phyloP scores from a whole-genome alignment of 1,140 invertebrate species.

The Caenorhabditis tropicalis region DNA sequence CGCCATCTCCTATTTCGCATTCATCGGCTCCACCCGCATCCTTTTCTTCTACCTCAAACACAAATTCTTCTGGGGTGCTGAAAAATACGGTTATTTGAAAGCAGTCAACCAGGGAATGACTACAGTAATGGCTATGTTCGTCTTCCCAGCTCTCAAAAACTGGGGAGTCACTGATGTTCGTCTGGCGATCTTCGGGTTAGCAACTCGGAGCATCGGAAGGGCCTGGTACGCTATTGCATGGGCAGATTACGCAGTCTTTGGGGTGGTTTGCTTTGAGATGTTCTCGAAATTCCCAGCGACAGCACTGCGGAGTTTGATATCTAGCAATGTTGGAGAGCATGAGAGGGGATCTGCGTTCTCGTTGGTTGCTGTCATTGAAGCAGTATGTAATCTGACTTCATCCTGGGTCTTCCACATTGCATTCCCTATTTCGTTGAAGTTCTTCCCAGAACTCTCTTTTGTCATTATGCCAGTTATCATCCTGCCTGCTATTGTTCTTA shows the following conservation, averaged over 20 bases:
- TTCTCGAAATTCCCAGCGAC: slow-evolving; percentile 39
- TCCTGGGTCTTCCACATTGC: slow-evolving; percentile 45
- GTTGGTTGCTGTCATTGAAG: slow-evolving; percentile 44
- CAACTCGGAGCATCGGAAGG: background rate
- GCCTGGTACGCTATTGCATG: slow-evolving; percentile 20
- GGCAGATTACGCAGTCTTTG: background rate
- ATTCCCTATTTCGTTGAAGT: slow-evolving; percentile 38
- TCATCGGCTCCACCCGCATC: slow-evolving; percentile 27
- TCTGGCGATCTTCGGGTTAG: slow-evolving; percentile 11
- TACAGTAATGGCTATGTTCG: background rate
- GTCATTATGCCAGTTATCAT: slow-evolving; percentile 46
- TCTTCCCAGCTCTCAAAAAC: slow-evolving; percentile 39
- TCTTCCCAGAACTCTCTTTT: slow-evolving; percentile 52
- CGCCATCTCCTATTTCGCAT: slow-evolving; percentile 36
- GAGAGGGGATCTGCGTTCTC: slow-evolving; percentile 34
- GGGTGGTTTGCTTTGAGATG: slow-evolving; percentile 33
- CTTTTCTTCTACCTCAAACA: slow-evolving; percentile 41
- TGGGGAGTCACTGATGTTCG: background rate
- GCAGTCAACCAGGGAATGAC: background rate
- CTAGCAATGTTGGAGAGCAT: slow-evolving; percentile 19
- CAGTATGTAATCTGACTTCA: slow-evolving; percentile 47
- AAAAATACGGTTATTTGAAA: slow-evolving; percentile 20
- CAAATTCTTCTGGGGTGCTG: slow-evolving; percentile 24
- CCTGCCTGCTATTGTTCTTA: slow-evolving; percentile 4
- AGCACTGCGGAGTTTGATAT: background rate